Evolutionary conservation across 2,888 invertebrate species (phyloP).

Genomic region (Tenthredo mesomela): DNA sequence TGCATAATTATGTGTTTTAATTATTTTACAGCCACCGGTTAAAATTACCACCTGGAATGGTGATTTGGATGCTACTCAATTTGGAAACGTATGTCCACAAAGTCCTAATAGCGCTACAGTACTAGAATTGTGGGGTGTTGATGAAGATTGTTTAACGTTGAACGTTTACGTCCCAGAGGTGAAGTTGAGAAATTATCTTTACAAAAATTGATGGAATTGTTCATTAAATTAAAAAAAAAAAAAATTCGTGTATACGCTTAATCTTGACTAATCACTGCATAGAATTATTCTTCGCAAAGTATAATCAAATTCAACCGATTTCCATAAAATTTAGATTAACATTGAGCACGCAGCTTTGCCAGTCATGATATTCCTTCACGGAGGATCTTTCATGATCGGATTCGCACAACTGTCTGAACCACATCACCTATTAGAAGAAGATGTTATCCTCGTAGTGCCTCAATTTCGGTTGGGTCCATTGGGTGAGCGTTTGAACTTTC

Average conservation of each 20-base stretch:
- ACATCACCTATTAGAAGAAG: conserved; percentile 77
- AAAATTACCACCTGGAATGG: conserved; percentile 74
- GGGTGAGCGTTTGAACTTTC: conserved; percentile 67
- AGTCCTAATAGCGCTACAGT: conserved; percentile 62
- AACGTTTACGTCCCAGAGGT: conserved; percentile 71
- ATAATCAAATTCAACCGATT: not conserved
- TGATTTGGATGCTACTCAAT: conserved; percentile 70
- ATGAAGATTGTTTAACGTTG: conserved; percentile 75
- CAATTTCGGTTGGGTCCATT: conserved; percentile 80
- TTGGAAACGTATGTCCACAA: conserved; percentile 73
- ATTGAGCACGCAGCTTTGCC: conserved; percentile 61
- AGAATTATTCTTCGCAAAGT: too few species aligned
- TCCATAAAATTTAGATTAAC: not conserved
- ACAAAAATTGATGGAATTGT: not conserved
- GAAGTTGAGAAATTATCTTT: too few species aligned
- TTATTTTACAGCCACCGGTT: conserved; percentile 67
- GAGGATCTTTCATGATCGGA: conserved; percentile 77
- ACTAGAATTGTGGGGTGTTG: conserved; percentile 65
- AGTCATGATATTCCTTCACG: conserved; percentile 78
- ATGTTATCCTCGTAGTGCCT: conserved; percentile 78
- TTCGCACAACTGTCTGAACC: conserved; percentile 74
- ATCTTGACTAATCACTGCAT: too few species aligned
- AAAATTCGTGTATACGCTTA: too few species aligned
- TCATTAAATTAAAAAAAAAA: too few species aligned
- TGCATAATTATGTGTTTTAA: not conserved